Percentiles rank a stretch among this genome's conserved stretches.
phyloP scores from a whole-genome alignment of 1,140 invertebrate species.

The Heterodera schachtii region DNA sequence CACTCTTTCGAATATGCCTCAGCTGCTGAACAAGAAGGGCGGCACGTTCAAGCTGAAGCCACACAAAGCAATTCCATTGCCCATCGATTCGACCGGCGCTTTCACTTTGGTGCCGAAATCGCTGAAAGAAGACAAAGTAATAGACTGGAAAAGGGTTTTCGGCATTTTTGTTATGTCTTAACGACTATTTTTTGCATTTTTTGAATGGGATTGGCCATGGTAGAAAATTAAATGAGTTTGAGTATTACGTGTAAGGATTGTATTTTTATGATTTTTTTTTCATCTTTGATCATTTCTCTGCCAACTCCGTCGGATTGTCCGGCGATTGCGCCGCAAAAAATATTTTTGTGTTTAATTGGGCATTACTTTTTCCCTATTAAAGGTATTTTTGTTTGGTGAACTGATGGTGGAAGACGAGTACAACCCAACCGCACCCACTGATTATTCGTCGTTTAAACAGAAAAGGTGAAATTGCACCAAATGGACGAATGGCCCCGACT shows the following conservation, averaged over 20 bases:
- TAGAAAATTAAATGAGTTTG: no score
- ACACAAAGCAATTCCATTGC: slow-evolving; percentile 46
- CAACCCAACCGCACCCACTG: slow-evolving; percentile 60
- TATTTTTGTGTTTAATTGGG: background rate
- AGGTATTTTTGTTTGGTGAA: slow-evolving; percentile 62
- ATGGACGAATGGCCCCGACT: no score
- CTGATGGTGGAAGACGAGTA: slow-evolving; percentile 59
- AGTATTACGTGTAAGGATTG: no score
- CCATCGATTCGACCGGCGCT: slow-evolving; percentile 36
- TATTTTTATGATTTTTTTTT: no score
- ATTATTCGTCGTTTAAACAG: slow-evolving; percentile 53
- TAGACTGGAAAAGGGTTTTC: background rate
- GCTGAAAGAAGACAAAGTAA: slow-evolving; percentile 60
- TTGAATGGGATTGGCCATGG: no score
- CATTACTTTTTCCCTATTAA: slow-evolving; percentile 19
- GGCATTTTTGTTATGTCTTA: no score
- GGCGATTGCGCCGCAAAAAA: background rate
- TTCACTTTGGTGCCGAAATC: slow-evolving; percentile 59
- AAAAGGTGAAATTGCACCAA: slow-evolving; percentile 46
- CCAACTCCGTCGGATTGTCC: background rate
- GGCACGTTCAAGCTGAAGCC: slow-evolving; percentile 40
- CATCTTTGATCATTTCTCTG: background rate
- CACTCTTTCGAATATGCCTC: slow-evolving; percentile 5
- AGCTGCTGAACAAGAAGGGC: slow-evolving; percentile 1
- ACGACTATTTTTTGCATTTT: no score